Base-by-base conservation (phyloP, 2,797 vertebrate genomes). In the Myiothlypis coronata region DNA sequence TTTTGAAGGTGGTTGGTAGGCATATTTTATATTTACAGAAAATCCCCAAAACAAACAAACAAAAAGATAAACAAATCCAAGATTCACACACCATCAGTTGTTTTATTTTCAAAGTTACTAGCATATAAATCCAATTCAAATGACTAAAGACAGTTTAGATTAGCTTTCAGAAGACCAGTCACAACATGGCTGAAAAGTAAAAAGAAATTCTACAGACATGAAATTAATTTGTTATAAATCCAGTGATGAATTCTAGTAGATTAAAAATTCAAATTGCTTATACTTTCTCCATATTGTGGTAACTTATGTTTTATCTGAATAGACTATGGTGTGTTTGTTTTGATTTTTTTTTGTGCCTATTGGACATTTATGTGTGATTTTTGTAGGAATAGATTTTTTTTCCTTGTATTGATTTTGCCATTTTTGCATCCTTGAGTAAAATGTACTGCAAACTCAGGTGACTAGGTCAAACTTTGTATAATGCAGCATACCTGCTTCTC, bases 71-170 rank as follows among this genome's bases (percentile, higher is more conserved):
- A 64, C n/a, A 83, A 80, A 63, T 30, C 0, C 0, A 55, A 77
- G n/a, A 46, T 63, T 77, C 8, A 28, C 24, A 26, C 12, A 28
- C 8, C 6, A 15, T 57, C 12, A 55, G 3, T 46, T 87, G 47
- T 28, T 93, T 76, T 34, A 21, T 69, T 91, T 94, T 78, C 27
- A 41, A 67, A 74, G 11, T 71, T 68, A 46, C 24, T 83, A 50
- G 27, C 6, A 2, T 69, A 32, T 43, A 71, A 88, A 83, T 78
- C 4, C 35, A 61, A 16, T 50, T 61, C 9, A 65, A 32, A 50
- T 71, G 3, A 24, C 26, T 50, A 55, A 86, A 92, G 28, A 37
- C 15, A 44, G 32, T 78, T 92, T 27, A 64, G n/a, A 28, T 88
- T 49, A 84, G 14, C n/a, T 75, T 85, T 87, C 59, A 81, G 61